These are phyloP conservation scores for Lepidurus couesii DNA, from an alignment of 1,140 invertebrate genomes.

Conservation along the genomic window DNA sequence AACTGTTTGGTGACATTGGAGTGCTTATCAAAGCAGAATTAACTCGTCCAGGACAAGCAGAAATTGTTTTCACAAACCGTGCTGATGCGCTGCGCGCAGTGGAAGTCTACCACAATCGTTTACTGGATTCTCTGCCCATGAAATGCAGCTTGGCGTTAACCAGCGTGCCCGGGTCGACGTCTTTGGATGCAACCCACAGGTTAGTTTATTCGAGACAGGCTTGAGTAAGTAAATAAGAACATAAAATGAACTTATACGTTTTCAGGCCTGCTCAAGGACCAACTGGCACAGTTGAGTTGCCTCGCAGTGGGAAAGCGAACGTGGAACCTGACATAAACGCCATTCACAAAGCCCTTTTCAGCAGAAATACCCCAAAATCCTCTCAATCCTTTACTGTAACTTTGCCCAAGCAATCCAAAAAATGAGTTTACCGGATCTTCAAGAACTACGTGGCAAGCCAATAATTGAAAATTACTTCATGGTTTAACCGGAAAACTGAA, in stretches of 20 bases:
- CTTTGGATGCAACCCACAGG: neutral
- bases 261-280: constrained; percentile 12
- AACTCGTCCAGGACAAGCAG: constrained; percentile 76
- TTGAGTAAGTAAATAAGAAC: neutral
- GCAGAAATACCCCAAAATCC: constrained; percentile 36
- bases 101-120: constrained; percentile 84
- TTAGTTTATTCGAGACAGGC: neutral
- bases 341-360: constrained; percentile 41
- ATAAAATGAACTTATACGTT: neutral
- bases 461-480: neutral
- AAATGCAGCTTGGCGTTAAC: constrained; percentile 70
- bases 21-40: constrained; percentile 72
- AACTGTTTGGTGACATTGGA: constrained; percentile 87
- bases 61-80: constrained; percentile 78
- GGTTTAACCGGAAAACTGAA: neutral
- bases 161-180: neutral
- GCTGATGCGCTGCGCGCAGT: constrained; percentile 82
- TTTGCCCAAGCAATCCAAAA: constrained; percentile 31
- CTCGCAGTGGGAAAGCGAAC: constrained; percentile 35
- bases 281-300: neutral
- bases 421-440: neutral
- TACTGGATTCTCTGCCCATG: constrained; percentile 79
- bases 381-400: constrained; percentile 34
- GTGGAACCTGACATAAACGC: constrained; percentile 39
- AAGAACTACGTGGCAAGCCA: neutral